Conservation (phyloP, 1,140 invertebrate genomes). For the Solen grandis region DNA sequence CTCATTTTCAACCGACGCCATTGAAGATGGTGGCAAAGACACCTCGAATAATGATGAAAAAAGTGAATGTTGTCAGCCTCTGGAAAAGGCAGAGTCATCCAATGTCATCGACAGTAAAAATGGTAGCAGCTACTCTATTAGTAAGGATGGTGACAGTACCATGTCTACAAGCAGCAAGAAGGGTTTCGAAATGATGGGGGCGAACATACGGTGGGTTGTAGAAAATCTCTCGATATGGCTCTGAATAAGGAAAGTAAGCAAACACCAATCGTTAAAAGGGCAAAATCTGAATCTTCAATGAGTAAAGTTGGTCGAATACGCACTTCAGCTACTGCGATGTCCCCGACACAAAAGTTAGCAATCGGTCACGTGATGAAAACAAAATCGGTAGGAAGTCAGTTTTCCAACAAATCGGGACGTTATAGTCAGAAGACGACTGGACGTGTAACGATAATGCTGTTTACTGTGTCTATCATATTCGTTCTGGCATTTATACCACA, state of each 20-base stretch:
- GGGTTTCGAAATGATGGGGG: not conserved
- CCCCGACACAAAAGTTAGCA: not conserved
- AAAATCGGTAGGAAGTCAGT: not conserved
- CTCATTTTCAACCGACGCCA: slow-evolving; percentile 4
- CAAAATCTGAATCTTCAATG: slow-evolving; percentile 5
- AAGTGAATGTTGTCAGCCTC: not conserved
- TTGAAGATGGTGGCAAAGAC: not conserved
- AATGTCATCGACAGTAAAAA: not conserved
- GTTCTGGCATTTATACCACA: slow-evolving; percentile 38
- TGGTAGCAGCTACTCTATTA: not conserved
- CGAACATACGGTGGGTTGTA: not conserved
- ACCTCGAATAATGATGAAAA: not conserved
- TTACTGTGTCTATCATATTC: slow-evolving; percentile 35
- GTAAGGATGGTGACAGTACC: not conserved
- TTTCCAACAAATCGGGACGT: not conserved
- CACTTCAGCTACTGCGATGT: not conserved
- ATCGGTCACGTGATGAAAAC: not conserved
- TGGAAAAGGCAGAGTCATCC: not conserved
- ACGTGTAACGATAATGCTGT: slow-evolving; percentile 44
- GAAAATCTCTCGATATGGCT: not conserved
- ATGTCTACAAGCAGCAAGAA: not conserved
- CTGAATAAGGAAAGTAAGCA: not conserved
- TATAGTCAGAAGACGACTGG: not conserved
- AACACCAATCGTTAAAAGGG: not conserved
- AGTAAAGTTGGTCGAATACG: not conserved